These are phyloP conservation scores for Furcula furcula DNA, from an alignment of 2,888 invertebrate species.

Conservation along the genomic window DNA sequence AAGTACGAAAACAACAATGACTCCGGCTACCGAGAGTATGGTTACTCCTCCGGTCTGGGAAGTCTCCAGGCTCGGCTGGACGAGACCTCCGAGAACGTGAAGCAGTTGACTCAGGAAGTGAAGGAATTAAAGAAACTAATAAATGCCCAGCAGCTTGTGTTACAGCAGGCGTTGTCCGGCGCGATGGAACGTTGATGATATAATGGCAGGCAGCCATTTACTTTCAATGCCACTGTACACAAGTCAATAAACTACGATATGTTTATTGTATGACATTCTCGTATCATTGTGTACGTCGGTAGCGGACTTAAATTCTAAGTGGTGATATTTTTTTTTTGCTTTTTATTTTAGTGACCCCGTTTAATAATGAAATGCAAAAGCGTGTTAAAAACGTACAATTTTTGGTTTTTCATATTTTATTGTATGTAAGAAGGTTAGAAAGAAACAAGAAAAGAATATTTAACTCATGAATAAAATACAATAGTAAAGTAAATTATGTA, in stretches of 20 bases:
- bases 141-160: slow-evolving; percentile 74
- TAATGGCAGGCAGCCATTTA: slow-evolving; percentile 70
- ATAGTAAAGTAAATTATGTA: too few relatives aligned
- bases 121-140: slow-evolving; percentile 84
- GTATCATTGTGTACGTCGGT: slow-evolving; percentile 44
- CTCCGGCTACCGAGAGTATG: slow-evolving; percentile 75
- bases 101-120: slow-evolving; percentile 85
- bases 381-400: too few relatives aligned
- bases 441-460: too few relatives aligned
- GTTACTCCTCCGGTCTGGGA: slow-evolving; percentile 80
- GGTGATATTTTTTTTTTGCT: slow-evolving; percentile 54
- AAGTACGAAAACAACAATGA: slow-evolving; percentile 84
- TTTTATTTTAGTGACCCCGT: too few relatives aligned
- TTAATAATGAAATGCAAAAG: too few relatives aligned
- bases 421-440: too few relatives aligned
- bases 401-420: too few relatives aligned
- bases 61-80: slow-evolving; percentile 84
- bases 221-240: slow-evolving; percentile 75
- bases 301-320: slow-evolving; percentile 61
- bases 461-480: too few relatives aligned
- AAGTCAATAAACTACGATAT: slow-evolving; percentile 73
- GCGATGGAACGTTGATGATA: slow-evolving; percentile 75
- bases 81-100: slow-evolving; percentile 85
- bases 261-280: slow-evolving; percentile 37
- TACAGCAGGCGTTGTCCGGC: slow-evolving; percentile 72